Base-by-base conservation (phyloP, 37 sponge, comb jelly and placozoan species). In the Chondrilla cf. caribensis region DNA sequence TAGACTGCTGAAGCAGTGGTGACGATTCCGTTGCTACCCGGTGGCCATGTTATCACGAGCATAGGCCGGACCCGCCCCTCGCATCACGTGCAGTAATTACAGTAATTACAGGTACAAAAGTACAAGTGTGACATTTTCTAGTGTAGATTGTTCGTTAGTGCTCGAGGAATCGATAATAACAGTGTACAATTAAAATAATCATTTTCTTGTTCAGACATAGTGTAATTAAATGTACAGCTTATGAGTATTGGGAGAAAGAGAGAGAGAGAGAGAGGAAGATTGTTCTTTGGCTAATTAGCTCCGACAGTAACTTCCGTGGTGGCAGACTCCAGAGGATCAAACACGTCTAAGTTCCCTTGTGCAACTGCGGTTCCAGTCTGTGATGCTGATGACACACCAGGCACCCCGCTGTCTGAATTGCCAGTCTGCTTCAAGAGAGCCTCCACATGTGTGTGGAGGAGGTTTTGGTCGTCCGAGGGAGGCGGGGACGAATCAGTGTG, bases 261-360 rank as follows among this genome's bases (percentile, higher is more conserved):
- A n/a, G 6, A 31, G 29, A 33, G 68, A 26, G 26, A 31, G 68
- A 67, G 68, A 1, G 31, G 14, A 31, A 33, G 2, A 59, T 5
- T 59, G 60, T 9, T 2, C 3, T 2, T n/a, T n/a, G n/a, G 32
- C 68, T 67, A 67, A 33, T 67, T 33, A 17, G 68, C 29, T 8
- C 68, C 68, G 1, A 67, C 68, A 31, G 68, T 67, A 18, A 67
- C 68, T 67, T 67, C 68, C 1, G 68, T 17, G 17, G 68, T 28
- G 2, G 3, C 35, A 28, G 33, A 28, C 2, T 33, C 68, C 35
- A 28, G 29, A 4, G 76, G 76, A 37, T 73, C 76, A 73, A 73
- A 73, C n/a, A 24, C 21, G 43, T 73, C 76, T 1, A 22, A 19
- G 0, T n/a, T 37, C 3, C 8, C 25, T 37, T 17, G 15, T 6